Percentiles rank a stretch among this genome's conserved stretches.
These are phyloP conservation scores for Sciurus vulgaris DNA, from an alignment of 2,797 vertebrate species.

Conservation along the genomic window DNA sequence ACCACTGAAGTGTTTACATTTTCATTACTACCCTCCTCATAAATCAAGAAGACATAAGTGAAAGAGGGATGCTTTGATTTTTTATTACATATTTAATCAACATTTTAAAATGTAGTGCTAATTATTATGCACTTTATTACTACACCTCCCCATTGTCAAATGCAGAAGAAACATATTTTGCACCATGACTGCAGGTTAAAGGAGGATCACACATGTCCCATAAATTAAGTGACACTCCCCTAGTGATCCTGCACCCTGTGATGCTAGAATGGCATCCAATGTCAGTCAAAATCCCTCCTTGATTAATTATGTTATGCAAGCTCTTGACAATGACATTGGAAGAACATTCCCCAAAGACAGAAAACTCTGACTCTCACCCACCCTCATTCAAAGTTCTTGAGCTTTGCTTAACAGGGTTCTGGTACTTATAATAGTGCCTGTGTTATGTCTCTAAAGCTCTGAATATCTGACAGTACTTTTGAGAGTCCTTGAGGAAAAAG, in stretches of 20 bases:
- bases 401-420: not conserved
- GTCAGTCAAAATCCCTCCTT: conserved; percentile 46
- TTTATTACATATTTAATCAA: not conserved
- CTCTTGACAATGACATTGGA: not conserved
- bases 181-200: not conserved
- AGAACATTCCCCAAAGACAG: conserved; percentile 2
- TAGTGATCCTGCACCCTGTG: not conserved
- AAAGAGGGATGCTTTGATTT: conserved; percentile 16
- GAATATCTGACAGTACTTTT: not conserved
- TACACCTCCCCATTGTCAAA: not conserved
- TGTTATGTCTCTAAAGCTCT: not conserved
- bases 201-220: not conserved
- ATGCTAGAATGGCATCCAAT: not conserved
- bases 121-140: not conserved
- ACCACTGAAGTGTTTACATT: not conserved
- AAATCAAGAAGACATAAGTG: not conserved
- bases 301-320: not conserved
- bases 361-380: not conserved
- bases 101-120: not conserved
- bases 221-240: not conserved
- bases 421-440: no score
- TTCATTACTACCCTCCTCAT: not conserved
- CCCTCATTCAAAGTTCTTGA: not conserved
- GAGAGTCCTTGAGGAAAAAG: conserved; percentile 17
- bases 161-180: not conserved